A percentile compares a stretch with the other conserved stretches of the same genome.
These are phyloP conservation scores for Amblyopsis hoosieri DNA, from an alignment of 2,797 vertebrate genomes.

Conservation along the genomic window DNA sequence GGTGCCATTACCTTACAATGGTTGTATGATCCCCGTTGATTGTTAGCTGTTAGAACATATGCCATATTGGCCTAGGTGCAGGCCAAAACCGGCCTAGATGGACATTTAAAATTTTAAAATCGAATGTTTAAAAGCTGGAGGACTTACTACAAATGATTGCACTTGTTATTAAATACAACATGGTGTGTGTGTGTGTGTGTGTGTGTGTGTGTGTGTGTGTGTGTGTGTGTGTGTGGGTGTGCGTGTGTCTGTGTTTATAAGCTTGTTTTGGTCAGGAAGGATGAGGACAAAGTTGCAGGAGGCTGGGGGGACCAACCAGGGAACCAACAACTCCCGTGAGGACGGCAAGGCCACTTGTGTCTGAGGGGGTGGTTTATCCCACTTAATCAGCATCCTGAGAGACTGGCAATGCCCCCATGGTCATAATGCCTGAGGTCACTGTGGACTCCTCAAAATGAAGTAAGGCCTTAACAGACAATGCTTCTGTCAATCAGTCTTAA, in stretches of 20 bases:
- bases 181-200: background rate
- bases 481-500: conserved; percentile 77
- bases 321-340: conserved; percentile 53
- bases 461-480: conserved; percentile 71
- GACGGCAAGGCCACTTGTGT: conserved; percentile 63
- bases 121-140: too few relatives aligned
- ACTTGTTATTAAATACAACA: background rate
- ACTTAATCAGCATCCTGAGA: conserved; percentile 79
- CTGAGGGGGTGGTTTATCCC: conserved; percentile 73
- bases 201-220: background rate
- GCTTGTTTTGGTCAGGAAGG: background rate
- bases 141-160: too few relatives aligned
- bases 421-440: conserved; percentile 71
- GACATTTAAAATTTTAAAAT: too few relatives aligned
- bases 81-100: background rate
- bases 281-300: conserved; percentile 35
- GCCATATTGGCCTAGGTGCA: conserved; percentile 38
- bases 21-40: conserved; percentile 65
- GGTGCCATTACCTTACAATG: conserved; percentile 73
- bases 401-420: conserved; percentile 73
- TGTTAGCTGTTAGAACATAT: conserved; percentile 63
- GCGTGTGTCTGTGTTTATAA: background rate
- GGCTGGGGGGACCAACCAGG: conserved; percentile 27
- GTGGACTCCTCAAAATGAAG: conserved; percentile 67
- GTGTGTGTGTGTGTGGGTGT: background rate